Conservation (phyloP, 2,113 vertebrate species). For the Vombatus ursinus region DNA sequence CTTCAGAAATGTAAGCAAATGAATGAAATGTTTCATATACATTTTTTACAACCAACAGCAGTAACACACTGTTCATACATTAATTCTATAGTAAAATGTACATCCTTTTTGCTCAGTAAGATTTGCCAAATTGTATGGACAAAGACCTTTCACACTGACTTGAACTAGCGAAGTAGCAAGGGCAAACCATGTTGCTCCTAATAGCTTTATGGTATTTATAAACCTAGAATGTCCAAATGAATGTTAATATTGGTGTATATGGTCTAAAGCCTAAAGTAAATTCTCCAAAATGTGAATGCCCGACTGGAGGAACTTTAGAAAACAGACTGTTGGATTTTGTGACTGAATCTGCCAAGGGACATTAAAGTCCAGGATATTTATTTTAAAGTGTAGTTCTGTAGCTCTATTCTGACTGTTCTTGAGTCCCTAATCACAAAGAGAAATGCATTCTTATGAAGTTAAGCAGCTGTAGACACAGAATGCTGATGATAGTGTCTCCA, state of each 20-base stretch:
- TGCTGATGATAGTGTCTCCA: conserved; percentile 83
- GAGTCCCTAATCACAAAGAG: conserved; percentile 86
- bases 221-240: conserved; percentile 74
- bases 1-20: conserved; percentile 87
- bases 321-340: conserved; percentile 68
- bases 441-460: conserved; percentile 86
- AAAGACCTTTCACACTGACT: conserved; percentile 75
- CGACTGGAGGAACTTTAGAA: conserved; percentile 76
- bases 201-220: conserved; percentile 73
- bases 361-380: conserved; percentile 76
- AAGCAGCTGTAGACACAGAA: conserved; percentile 89
- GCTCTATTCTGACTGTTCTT: conserved; percentile 81
- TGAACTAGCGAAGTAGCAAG: conserved; percentile 79
- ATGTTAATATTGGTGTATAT: conserved; percentile 69
- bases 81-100: conserved; percentile 87
- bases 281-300: conserved; percentile 62
- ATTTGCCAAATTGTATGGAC: conserved; percentile 80
- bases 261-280: conserved; percentile 66
- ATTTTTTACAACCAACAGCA: conserved; percentile 89
- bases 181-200: conserved; percentile 65
- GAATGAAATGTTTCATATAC: conserved; percentile 91
- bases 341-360: conserved; percentile 76
- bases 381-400: conserved; percentile 80
- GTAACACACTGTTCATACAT: conserved; percentile 89
- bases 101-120: conserved; percentile 81